These are phyloP conservation scores for Tetanocera ferruginea DNA, from an alignment of 2,888 invertebrate species.

Conservation along the genomic window DNA sequence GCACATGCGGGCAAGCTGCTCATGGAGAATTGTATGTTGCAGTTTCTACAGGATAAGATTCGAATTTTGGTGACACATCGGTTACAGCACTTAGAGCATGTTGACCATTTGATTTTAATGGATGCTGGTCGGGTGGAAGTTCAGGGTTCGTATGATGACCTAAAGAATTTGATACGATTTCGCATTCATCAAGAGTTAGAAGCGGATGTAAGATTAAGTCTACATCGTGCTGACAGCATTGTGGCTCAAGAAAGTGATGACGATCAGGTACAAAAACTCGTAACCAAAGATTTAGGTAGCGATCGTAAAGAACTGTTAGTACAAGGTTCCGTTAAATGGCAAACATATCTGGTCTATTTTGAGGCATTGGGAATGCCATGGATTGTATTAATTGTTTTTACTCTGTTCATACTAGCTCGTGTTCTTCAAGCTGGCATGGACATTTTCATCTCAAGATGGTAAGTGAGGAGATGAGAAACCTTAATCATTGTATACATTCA, in stretches of 20 bases:
- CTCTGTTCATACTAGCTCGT: slow-evolving; percentile 75
- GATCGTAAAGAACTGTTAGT: slow-evolving; percentile 73
- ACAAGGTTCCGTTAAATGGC: slow-evolving; percentile 75
- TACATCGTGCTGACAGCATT: slow-evolving; percentile 58
- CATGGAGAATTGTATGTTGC: slow-evolving; percentile 78
- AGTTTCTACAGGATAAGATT: slow-evolving; percentile 75
- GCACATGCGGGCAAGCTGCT: slow-evolving; percentile 81
- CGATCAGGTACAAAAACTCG: neutral
- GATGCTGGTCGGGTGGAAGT: slow-evolving; percentile 68
- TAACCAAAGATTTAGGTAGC: slow-evolving; percentile 50
- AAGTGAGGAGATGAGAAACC: slow-evolving; percentile 42
- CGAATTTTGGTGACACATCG: slow-evolving; percentile 81
- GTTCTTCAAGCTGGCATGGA: slow-evolving; percentile 77
- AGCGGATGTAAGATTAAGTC: slow-evolving; percentile 40
- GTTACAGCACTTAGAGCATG: slow-evolving; percentile 74
- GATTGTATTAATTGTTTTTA: slow-evolving; percentile 59
- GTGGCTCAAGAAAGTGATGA: slow-evolving; percentile 53
- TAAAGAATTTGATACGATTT: slow-evolving; percentile 73
- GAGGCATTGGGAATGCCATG: slow-evolving; percentile 70
- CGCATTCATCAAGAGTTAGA: slow-evolving; percentile 61
- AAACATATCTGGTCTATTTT: slow-evolving; percentile 74
- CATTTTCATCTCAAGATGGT: slow-evolving; percentile 83
- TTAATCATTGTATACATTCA: neutral
- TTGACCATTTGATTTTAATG: slow-evolving; percentile 72
- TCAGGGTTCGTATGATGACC: slow-evolving; percentile 66